Conservation (phyloP, 2,888 invertebrate species). For the Scaptomyza caliginosa region DNA sequence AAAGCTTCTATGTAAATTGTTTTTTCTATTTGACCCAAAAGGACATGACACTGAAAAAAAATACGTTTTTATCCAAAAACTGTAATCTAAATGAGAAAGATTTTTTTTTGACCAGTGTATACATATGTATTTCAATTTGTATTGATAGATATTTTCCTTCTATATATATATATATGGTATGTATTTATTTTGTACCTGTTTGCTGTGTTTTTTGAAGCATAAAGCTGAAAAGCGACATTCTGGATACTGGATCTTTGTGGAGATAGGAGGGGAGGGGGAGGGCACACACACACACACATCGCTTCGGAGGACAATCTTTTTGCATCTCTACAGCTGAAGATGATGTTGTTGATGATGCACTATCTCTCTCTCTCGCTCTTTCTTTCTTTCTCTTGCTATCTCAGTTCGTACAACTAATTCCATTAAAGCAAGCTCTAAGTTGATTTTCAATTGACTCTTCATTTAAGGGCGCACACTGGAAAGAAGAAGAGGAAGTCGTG, state of each 20-base stretch:
- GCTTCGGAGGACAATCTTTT: not conserved
- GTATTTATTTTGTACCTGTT: not conserved
- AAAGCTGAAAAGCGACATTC: conserved; percentile 17
- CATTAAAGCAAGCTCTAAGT: conserved; percentile 80
- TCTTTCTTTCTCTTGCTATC: not conserved
- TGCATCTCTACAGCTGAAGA: conserved; percentile 32
- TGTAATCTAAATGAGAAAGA: too few species aligned
- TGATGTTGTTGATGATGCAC: conserved; percentile 26
- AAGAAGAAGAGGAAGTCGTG: not conserved
- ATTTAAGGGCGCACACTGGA: conserved; percentile 45
- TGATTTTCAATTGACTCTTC: conserved; percentile 80
- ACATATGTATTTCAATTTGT: not conserved
- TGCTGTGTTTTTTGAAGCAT: conserved; percentile 16
- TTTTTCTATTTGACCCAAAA: conserved; percentile 43
- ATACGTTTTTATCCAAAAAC: too few species aligned
- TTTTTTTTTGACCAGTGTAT: not conserved
- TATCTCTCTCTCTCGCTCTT: conserved; percentile 22
- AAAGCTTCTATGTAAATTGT: conserved; percentile 67
- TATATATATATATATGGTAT: not conserved
- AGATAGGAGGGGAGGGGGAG: too few species aligned
- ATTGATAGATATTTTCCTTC: conserved; percentile 1
- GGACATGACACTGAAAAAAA: conserved; percentile 1
- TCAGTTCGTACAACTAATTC: conserved; percentile 68
- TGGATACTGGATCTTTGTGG: conserved; percentile 23
- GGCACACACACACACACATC: not conserved